These are phyloP conservation scores for Syrphus vitripennis DNA, from an alignment of 2,888 invertebrate species.

Conservation along the genomic window DNA sequence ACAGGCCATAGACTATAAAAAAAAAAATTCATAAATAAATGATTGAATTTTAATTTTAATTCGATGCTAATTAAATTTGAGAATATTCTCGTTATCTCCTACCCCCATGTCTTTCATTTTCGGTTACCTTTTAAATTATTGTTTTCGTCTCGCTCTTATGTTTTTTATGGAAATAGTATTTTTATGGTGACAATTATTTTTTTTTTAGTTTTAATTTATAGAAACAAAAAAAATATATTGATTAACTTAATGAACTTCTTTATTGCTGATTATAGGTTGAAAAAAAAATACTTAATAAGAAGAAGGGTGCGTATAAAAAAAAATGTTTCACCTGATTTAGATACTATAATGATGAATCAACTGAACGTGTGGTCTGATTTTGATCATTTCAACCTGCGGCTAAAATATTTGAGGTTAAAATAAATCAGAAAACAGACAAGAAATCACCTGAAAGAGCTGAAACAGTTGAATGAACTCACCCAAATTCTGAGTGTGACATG, in stretches of 20 bases:
- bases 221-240: neutral
- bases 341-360: conserved; percentile 49
- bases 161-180: neutral
- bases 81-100: neutral
- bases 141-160: neutral
- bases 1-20: neutral
- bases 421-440: neutral
- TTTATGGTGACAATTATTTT: neutral
- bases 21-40: conserved; percentile 27
- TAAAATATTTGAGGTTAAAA: neutral
- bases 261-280: neutral
- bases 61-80: conserved; percentile 11
- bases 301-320: conserved; percentile 10
- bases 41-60: conserved; percentile 33
- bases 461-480: conserved; percentile 62
- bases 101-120: neutral
- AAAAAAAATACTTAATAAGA: neutral
- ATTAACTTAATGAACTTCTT: neutral
- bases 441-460: conserved; percentile 29
- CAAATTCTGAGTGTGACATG: conserved; percentile 14
- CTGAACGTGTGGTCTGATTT: conserved; percentile 33
- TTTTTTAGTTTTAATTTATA: neutral
- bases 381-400: neutral
- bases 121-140: neutral
- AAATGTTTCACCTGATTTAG: conserved; percentile 54